Evolutionary conservation across 64 coral and sea anemone genomes (phyloP), one percentile per base, ranked within the genome.

Genomic region (Actinia tenebrosa): DNA sequence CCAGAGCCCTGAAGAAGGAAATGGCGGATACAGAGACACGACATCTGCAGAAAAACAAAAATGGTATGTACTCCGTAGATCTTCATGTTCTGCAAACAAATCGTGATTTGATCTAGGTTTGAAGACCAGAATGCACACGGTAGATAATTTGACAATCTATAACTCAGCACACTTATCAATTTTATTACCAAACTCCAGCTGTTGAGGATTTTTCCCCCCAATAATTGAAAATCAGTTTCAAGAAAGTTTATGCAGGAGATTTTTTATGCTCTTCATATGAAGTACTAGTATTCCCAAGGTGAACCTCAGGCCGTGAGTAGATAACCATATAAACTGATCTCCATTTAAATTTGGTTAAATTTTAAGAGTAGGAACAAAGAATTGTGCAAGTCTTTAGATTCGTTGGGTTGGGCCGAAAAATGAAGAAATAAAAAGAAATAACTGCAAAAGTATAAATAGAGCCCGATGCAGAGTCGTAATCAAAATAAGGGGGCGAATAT

Each of bases 381-480:
- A 37, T 8, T 50, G 3, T 66, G 3, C 7, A 7, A 23, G 63
- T 66, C 63, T n/a, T 66, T 66, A 7, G 6, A 64, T 23, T 7
- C 19, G 19, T n/a, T 14, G 5, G n/a, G 63, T 66, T 66, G 63
- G 63, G 22, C 63, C 7, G 10, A 66, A 66, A 66, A 66, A 66
- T n/a, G 22, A 66, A 66, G 3, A 66, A 66, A 66, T 10, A 23
- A 1, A n/a, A 10, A 23, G 63, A 66, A 66, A 25, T 66, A 66
- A 66, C n/a, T 66, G 4, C 9, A 66, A 66, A 7, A 20, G 16
- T 79, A 79, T 79, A 79, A 79, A 79, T 79, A 79, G 77, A 79
- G 19, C 42, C 27, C 77, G 22, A 79, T 81, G 45, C 50, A 81
- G 46, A 81, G 79, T n/a, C 11, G 5, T 81, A 81, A 81, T 81